These are phyloP conservation scores for Halesus radiatus DNA, from an alignment of 1,140 invertebrate genomes.

Conservation along the genomic window DNA sequence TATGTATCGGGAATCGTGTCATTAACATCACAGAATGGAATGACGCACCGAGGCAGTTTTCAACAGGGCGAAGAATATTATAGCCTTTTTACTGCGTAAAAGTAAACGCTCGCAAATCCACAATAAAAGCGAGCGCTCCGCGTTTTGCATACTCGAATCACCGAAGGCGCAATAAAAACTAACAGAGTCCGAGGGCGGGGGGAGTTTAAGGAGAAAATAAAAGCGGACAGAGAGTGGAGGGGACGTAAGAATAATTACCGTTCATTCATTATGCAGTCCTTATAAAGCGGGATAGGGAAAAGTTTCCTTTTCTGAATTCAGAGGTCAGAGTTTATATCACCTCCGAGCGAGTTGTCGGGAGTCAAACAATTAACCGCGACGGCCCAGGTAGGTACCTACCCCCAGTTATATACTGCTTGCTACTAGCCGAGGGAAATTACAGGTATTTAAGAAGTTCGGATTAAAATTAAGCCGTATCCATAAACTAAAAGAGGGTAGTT, in stretches of 20 bases:
- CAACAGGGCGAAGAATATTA: conserved; percentile 29
- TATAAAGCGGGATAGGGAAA: conserved; percentile 51
- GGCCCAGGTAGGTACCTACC: not conserved
- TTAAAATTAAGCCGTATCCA: conserved; percentile 53
- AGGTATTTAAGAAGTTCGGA: conserved; percentile 56
- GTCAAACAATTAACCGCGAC: conserved; percentile 63
- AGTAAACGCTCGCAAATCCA: conserved; percentile 43
- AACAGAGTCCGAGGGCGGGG: conserved; percentile 31
- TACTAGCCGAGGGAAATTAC: conserved; percentile 44
- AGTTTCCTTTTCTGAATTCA: conserved; percentile 44
- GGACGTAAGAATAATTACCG: conserved; percentile 65
- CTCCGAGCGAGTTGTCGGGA: conserved; percentile 59
- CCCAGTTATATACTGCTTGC: not conserved
- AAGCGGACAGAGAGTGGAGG: conserved; percentile 50
- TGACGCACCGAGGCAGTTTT: conserved; percentile 15
- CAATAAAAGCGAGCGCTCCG: conserved; percentile 35
- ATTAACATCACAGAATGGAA: conserved; percentile 9
- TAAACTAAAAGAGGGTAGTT: not conserved
- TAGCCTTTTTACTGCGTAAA: conserved; percentile 37
- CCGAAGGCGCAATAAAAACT: conserved; percentile 47
- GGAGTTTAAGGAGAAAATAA: conserved; percentile 45
- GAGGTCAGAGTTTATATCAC: conserved; percentile 59
- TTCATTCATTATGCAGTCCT: conserved; percentile 66
- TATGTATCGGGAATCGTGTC: conserved; percentile 15
- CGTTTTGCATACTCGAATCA: conserved; percentile 40